phyloP scores from a whole-genome alignment of 2,113 vertebrate species.

The Seriola dumerili region DNA sequence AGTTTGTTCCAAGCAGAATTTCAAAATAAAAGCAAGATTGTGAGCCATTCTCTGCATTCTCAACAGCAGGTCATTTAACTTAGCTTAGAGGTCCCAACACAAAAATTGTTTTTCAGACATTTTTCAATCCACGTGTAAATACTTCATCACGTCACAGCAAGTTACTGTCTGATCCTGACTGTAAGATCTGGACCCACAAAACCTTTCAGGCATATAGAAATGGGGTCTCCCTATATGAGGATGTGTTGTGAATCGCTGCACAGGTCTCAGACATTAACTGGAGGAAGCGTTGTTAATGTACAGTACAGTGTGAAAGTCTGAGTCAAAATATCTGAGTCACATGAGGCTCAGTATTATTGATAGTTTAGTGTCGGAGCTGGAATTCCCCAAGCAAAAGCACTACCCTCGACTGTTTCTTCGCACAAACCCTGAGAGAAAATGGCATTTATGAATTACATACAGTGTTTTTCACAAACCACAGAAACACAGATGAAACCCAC shows the following conservation, averaged over 20 bases:
- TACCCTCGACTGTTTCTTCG: slow-evolving; percentile 32
- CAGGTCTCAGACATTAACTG: slow-evolving; percentile 27
- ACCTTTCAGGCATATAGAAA: background rate
- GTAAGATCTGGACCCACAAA: background rate
- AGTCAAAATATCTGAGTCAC: slow-evolving; percentile 59
- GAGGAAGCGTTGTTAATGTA: slow-evolving; percentile 16
- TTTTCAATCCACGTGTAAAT: background rate
- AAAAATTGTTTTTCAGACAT: background rate
- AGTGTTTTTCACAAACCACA: slow-evolving; percentile 23
- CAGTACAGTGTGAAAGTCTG: slow-evolving; percentile 12
- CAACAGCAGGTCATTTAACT: background rate
- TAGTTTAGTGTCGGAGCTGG: slow-evolving; percentile 52
- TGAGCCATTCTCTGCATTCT: background rate
- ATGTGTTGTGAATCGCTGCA: background rate
- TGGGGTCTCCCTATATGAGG: background rate
- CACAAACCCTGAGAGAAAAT: slow-evolving; percentile 48
- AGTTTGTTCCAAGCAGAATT: background rate
- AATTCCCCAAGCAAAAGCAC: slow-evolving; percentile 66
- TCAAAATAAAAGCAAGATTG: background rate
- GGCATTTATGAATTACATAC: slow-evolving; percentile 38
- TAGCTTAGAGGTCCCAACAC: background rate
- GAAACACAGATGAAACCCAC: background rate
- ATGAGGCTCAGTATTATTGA: slow-evolving; percentile 63
- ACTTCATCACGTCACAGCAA: background rate
- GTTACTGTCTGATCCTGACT: slow-evolving; percentile 10